Conservation (phyloP, 2,797 vertebrate species). For the Chanos chanos region DNA sequence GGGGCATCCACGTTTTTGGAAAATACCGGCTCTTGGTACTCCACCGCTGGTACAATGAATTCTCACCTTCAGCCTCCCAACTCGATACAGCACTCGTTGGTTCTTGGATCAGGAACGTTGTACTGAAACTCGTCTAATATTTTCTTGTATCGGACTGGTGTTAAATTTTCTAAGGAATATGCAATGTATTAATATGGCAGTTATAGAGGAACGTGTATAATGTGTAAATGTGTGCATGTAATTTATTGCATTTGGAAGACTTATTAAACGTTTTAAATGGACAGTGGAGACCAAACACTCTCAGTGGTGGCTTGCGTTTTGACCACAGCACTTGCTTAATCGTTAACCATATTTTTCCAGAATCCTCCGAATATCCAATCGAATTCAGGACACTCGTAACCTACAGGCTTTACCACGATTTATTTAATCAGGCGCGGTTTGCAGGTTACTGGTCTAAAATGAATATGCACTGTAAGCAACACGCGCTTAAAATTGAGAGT, state of each 20-base stretch:
- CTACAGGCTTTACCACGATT: no score
- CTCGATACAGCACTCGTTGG: conserved; percentile 94
- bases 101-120: conserved; percentile 94
- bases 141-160: conserved; percentile 82
- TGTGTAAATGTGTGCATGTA: conserved; percentile 99
- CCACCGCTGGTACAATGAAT: conserved; percentile 76
- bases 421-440: no score
- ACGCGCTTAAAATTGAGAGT: no score
- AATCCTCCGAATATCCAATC: no score
- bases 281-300: conserved; percentile 85
- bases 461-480: no score
- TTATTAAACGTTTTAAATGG: conserved; percentile 85
- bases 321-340: conserved; percentile 81
- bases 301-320: conserved; percentile 86
- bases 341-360: no score
- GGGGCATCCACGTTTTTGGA: conserved; percentile 91
- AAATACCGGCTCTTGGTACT: conserved; percentile 90
- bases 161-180: conserved; percentile 88
- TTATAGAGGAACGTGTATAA: conserved; percentile 85
- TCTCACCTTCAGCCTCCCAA: conserved; percentile 88
- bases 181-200: conserved; percentile 85
- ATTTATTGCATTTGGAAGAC: conserved; percentile 99
- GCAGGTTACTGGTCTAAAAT: no score
- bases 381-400: no score
- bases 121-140: conserved; percentile 76